These are phyloP conservation scores for Anhinga anhinga DNA, from an alignment of 2,113 vertebrate genomes.

Conservation along the genomic window DNA sequence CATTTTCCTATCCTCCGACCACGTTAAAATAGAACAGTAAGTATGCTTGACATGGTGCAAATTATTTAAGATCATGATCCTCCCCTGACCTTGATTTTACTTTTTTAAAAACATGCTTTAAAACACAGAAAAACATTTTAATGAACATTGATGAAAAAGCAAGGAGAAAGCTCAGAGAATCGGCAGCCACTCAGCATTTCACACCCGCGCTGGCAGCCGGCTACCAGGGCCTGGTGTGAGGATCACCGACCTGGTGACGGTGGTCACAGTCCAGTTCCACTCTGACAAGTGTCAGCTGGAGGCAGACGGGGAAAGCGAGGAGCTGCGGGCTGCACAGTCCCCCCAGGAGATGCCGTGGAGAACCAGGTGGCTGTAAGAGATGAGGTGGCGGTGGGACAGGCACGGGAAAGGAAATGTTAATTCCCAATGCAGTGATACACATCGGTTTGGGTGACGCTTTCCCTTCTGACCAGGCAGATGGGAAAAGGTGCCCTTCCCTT, in stretches of 20 bases:
- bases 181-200: background rate
- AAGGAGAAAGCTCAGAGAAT: background rate
- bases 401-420: background rate
- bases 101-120: background rate
- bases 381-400: background rate
- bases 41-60: conserved; percentile 34
- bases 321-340: background rate
- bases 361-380: background rate
- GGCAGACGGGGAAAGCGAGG: background rate
- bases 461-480: background rate
- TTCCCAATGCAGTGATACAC: background rate
- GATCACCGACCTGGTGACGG: background rate
- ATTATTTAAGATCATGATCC: conserved; percentile 42
- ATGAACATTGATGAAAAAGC: background rate
- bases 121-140: background rate
- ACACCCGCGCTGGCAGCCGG: rapidly evolving
- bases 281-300: background rate
- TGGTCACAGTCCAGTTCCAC: background rate
- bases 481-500: conserved; percentile 18
- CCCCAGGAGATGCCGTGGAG: rapidly evolving
- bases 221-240: too few relatives aligned
- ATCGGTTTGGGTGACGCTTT: background rate
- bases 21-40: conserved; percentile 66
- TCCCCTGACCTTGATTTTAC: background rate
- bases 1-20: conserved; percentile 61